phyloP scores from a whole-genome alignment of 2,888 invertebrate species.

The Hemithea aestivaria region DNA sequence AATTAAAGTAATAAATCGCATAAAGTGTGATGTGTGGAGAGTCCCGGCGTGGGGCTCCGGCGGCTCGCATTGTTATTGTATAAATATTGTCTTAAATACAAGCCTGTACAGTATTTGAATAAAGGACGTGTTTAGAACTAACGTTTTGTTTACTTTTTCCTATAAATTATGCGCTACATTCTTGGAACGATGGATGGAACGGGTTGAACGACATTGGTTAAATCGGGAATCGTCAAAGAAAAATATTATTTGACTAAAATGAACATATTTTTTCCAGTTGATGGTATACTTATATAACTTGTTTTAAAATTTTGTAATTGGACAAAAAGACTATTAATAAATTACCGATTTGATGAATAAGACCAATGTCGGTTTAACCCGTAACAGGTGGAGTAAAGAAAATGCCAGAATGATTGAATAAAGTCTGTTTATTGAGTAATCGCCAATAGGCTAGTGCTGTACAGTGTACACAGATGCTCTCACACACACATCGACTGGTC shows the following conservation, averaged over 20 bases:
- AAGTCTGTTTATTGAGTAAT: slow-evolving; percentile 50
- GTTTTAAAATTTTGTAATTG: too few relatives aligned
- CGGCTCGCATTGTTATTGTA: slow-evolving; percentile 48
- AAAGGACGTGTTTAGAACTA: slow-evolving; percentile 71
- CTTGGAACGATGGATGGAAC: too few relatives aligned
- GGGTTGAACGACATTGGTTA: too few relatives aligned
- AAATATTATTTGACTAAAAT: too few relatives aligned
- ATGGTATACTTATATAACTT: too few relatives aligned
- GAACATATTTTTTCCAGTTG: too few relatives aligned
- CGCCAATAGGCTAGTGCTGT: slow-evolving; percentile 44
- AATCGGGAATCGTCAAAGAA: too few relatives aligned
- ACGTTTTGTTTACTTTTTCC: slow-evolving; percentile 22
- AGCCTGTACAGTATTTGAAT: slow-evolving; percentile 74
- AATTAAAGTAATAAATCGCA: slow-evolving; percentile 12
- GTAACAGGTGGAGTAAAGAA: slow-evolving; percentile 1
- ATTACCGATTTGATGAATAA: too few relatives aligned
- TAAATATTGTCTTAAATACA: slow-evolving; percentile 51
- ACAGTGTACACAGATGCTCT: slow-evolving; percentile 19
- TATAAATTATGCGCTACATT: not conserved
- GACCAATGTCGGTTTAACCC: too few relatives aligned
- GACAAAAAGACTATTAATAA: too few relatives aligned
- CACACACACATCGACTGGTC: slow-evolving; percentile 4
- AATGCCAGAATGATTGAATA: slow-evolving; percentile 16
- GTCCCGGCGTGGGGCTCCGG: slow-evolving; percentile 17
- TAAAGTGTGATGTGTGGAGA: slow-evolving; percentile 13